Conservation (phyloP, 2,888 invertebrate genomes). For the Danaus chrysippus region DNA sequence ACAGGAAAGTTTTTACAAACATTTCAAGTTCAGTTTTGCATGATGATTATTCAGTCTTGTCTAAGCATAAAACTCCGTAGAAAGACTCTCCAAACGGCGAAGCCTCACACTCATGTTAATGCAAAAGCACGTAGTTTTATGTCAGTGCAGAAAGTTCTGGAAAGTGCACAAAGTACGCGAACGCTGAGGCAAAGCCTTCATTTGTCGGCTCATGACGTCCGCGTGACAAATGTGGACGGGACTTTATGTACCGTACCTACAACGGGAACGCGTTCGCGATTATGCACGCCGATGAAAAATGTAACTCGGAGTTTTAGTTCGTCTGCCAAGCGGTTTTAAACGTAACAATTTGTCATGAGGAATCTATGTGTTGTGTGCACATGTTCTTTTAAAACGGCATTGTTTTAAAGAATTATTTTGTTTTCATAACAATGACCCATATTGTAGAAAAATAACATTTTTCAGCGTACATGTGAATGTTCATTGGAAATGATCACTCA, state of each 20-base stretch:
- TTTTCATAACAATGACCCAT: constrained; percentile 7
- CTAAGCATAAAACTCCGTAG: constrained; percentile 67
- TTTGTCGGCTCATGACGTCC: constrained; percentile 77
- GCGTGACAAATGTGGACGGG: constrained; percentile 77
- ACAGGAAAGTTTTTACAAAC: too few relatives aligned
- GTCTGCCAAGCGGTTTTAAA: constrained; percentile 40
- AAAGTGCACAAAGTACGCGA: constrained; percentile 76
- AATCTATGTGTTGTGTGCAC: constrained; percentile 29
- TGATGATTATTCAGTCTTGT: constrained; percentile 70
- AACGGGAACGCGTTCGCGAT: constrained; percentile 53
- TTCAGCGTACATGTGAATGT: not conserved
- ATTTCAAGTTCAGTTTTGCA: constrained; percentile 48
- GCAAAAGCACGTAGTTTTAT: constrained; percentile 75
- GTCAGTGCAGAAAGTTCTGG: constrained; percentile 73
- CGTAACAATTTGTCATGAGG: constrained; percentile 38
- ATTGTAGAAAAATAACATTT: not conserved
- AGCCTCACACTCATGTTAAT: constrained; percentile 68
- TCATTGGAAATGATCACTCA: not conserved
- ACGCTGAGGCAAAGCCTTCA: constrained; percentile 75
- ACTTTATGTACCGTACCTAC: constrained; percentile 57
- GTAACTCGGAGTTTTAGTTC: constrained; percentile 47
- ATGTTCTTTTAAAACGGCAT: constrained; percentile 20
- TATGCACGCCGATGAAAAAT: constrained; percentile 67
- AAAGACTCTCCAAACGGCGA: constrained; percentile 66
- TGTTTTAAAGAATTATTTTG: constrained; percentile 11